Conservation (phyloP, 2,113 vertebrate species). For the Peromyscus polionotus region DNA sequence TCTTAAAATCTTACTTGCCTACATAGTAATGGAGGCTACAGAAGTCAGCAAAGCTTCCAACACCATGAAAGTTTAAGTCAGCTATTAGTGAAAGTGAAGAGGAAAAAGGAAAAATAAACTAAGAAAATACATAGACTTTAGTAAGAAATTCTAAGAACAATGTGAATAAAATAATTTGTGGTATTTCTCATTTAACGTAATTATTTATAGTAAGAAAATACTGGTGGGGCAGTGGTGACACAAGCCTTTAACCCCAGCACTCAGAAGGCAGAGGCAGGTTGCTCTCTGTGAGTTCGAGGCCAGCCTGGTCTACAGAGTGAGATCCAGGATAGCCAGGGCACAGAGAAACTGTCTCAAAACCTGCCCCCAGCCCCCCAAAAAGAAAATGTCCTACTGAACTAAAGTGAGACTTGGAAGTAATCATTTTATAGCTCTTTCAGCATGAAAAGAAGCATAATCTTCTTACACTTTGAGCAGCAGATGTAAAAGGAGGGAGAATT, state of each 20-base stretch:
- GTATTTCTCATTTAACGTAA: constrained; percentile 62
- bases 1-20: constrained; percentile 92
- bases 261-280: not conserved
- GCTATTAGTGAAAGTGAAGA: constrained; percentile 95
- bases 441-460: constrained; percentile 7
- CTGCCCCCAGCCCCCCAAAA: not conserved
- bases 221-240: not conserved
- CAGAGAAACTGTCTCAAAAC: not conserved
- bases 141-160: constrained; percentile 86
- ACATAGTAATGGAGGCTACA: constrained; percentile 91
- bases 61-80: constrained; percentile 95
- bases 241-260: too few relatives aligned
- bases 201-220: constrained; percentile 37
- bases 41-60: constrained; percentile 92
- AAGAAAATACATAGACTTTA: constrained; percentile 88
- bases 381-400: constrained; percentile 17
- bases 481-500: not conserved
- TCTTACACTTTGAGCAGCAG: not conserved
- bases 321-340: not conserved
- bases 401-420: constrained; percentile 75
- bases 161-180: constrained; percentile 56
- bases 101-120: constrained; percentile 90
- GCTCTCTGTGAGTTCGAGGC: not conserved
- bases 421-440: constrained; percentile 42
- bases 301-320: not conserved